Evolutionary conservation across 2,888 invertebrate genomes (phyloP), one percentile per base, ranked within the genome.

Genomic region (Philopedon plagiatum): DNA sequence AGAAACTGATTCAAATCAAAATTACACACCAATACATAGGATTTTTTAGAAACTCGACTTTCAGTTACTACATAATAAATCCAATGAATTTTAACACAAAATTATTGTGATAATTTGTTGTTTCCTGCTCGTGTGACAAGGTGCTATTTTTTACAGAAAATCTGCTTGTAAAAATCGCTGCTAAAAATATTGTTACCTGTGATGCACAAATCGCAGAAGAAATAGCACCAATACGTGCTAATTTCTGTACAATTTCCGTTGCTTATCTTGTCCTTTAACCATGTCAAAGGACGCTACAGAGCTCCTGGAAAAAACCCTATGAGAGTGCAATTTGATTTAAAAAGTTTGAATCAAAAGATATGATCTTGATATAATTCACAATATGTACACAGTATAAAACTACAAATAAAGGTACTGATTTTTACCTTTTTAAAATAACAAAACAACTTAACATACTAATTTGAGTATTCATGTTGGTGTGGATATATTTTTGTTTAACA

Each of bases 381-480:
- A 75, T 77, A 80, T 77, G 73, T 78, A 79, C 77, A 79, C 77
- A 79, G 73, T 76, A 77, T 76, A 76, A 77, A 75, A 77, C 72
- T 73, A 75, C 23, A 41, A 58, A 56, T 7, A 46, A 51, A 51
- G 1, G 51, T 51, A 13, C 21, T 19, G 26, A 29, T 51, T 44
- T 44, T 13, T 26, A 26, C 21, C 26, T 29, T 18, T 18, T 29
- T 29, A 32, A 54, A 51, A 54, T 15, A 29, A 26, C 3, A 54
- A 18, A 54, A 29, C 29, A 29, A 54, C 51, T 54, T 51, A 29
- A 29, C 29, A 54, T 54, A 18, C 49, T 49, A 49, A 13, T 54
- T 51, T 54, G 51, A 54, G 51, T 54, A 54, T 54, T 54, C 23
- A 18, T 54, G 51, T 29, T 29, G 26, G 7, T 26, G 51, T 18